Percentiles rank a stretch among this genome's conserved stretches.
phyloP scores from a whole-genome alignment of 2,888 invertebrate genomes.

The Agrochola macilenta region DNA sequence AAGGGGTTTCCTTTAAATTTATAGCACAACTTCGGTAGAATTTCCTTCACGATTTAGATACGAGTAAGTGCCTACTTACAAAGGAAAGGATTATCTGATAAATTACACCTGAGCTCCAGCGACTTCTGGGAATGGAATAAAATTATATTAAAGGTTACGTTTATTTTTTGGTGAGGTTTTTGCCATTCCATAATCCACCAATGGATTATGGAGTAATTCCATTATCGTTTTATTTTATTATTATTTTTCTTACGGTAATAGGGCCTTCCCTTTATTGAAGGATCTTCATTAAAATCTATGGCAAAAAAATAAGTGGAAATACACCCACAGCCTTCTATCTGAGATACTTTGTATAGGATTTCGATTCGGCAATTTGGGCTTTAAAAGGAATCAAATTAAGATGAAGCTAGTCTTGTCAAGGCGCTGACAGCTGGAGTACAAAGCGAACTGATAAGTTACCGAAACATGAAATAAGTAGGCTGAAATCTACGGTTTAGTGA shows the following conservation, averaged over 20 bases:
- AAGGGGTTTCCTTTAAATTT: conserved; percentile 47
- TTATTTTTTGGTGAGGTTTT: conserved; percentile 10
- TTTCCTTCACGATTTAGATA: conserved; percentile 58
- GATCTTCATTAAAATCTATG: neutral
- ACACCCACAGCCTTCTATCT: neutral
- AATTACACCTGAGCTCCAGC: conserved; percentile 49
- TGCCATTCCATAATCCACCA: too few species aligned
- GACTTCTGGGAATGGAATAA: conserved; percentile 19
- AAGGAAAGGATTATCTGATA: conserved; percentile 61
- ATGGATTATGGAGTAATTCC: conserved; percentile 10
- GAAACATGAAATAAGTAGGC: conserved; percentile 9
- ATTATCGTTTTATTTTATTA: conserved; percentile 44
- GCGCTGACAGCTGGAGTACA: conserved; percentile 4
- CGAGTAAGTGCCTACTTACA: conserved; percentile 56
- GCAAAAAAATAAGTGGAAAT: neutral
- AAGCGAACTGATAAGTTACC: conserved; percentile 16
- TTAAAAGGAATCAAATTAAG: conserved; percentile 36
- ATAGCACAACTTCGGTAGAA: conserved; percentile 55
- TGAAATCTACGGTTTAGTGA: conserved; percentile 1
- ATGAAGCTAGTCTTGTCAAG: conserved; percentile 4
- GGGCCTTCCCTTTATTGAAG: neutral
- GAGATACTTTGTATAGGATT: conserved; percentile 8
- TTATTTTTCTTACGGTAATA: neutral
- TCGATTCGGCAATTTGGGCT: conserved; percentile 2
- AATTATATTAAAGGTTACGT: conserved; percentile 17